Evolutionary conservation across 2,888 invertebrate species (phyloP), one percentile per base, ranked within the genome.

Genomic region (Amphipyra berbera): DNA sequence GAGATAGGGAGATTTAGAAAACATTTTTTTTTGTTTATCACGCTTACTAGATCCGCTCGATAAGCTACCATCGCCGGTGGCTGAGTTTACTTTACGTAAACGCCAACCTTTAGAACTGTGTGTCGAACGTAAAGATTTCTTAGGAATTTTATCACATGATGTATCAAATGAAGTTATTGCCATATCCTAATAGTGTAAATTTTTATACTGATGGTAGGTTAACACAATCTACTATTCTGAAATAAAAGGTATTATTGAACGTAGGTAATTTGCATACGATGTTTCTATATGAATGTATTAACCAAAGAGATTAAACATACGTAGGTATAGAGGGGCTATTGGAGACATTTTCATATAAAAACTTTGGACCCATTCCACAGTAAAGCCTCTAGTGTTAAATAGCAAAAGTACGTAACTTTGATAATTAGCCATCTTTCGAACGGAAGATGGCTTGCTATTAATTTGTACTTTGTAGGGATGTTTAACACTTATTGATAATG

Each of bases 1-100:
- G 1, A 92, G 69, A 64, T 92, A 90, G 0, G 92, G 90, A 2
- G 90, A 90, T 58, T 66, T 83, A 0, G 54, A n/a, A 40, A 77
- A 75, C 6, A 57, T 75, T 68, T 84, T 85, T 58, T 82, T 87
- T 2, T 50, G 44, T 73, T 82, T 86, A 38, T 66, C 78, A 60
- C 68, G 64, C 71, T 81, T 85, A 45, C 63, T 72, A 44, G 60
- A 61, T 35, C 67, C 53, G 60, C 82, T 83, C n/a, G 77, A 70
- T 30, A 77, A 54, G 59, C 74, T 84, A n/a, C 74, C 74, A 38
- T 86, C 74, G 38, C 85, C 81, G 2, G 82, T 61, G 12, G 76
- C 61, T 35, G 77, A 81, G 79, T 84, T 85, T 13, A 78, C n/a
- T n/a, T n/a, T n/a, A n/a, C n/a, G 60, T 38, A 82, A 68, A 48